phyloP scores from a whole-genome alignment of 2,888 invertebrate genomes.

The Drosophila lacicola region DNA sequence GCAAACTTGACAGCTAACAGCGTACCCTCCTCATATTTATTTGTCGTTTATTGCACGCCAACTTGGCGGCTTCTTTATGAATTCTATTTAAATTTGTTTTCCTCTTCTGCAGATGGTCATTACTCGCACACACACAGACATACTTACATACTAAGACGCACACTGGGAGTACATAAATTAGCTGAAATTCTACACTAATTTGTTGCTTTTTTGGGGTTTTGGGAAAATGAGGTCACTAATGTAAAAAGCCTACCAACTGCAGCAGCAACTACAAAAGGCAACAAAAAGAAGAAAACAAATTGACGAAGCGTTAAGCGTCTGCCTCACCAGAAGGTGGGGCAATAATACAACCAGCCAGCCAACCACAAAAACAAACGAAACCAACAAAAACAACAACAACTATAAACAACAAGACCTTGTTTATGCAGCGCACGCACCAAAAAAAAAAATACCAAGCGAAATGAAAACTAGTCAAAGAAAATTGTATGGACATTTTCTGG shows the following conservation, averaged over 20 bases:
- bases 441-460: constrained; percentile 37
- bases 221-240: constrained; percentile 61
- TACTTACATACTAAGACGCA: constrained; percentile 10
- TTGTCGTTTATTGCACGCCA: constrained; percentile 32
- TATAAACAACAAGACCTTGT: constrained; percentile 45
- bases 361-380: constrained; percentile 52
- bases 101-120: constrained; percentile 15
- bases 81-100: constrained; percentile 47
- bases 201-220: constrained; percentile 23
- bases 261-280: constrained; percentile 20
- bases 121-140: constrained; percentile 20
- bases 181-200: constrained; percentile 63
- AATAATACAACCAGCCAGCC: constrained; percentile 42
- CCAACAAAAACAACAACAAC: constrained; percentile 29
- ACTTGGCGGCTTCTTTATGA: constrained; percentile 45
- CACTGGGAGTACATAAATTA: constrained; percentile 59
- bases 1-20: constrained; percentile 50
- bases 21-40: constrained; percentile 51
- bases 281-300: constrained; percentile 52
- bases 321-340: constrained; percentile 55
- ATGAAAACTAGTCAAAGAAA: constrained; percentile 58
- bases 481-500: constrained; percentile 60
- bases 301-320: constrained; percentile 77
- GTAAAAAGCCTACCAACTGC: constrained; percentile 56
- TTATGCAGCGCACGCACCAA: constrained; percentile 71